Evolutionary conservation across 1,140 invertebrate species (phyloP).

Genomic region (Trichonephila clavata): DNA sequence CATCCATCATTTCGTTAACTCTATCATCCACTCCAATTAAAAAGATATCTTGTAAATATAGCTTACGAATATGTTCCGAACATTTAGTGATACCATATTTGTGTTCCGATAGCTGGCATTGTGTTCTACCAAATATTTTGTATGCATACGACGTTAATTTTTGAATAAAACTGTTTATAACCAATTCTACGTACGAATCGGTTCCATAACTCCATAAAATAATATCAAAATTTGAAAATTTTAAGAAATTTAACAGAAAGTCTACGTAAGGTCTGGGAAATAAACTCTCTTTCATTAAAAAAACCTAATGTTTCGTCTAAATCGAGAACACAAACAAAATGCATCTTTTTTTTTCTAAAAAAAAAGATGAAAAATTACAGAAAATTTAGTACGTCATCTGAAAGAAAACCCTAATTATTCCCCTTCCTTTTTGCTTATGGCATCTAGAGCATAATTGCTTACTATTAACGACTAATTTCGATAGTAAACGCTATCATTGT

Average conservation of each 20-base stretch:
- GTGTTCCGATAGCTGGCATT: not conserved
- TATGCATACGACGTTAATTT: not conserved
- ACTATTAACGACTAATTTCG: not conserved
- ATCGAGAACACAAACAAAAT: constrained; percentile 4
- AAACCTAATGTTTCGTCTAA: constrained; percentile 13
- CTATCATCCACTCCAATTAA: not conserved
- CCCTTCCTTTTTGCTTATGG: not conserved
- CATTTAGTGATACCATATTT: not conserved
- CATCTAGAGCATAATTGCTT: not conserved
- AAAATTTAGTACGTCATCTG: not conserved
- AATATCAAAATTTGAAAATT: constrained; percentile 36
- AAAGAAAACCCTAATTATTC: constrained; percentile 22
- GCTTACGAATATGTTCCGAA: not conserved
- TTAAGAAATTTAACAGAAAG: constrained; percentile 34
- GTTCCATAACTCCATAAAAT: constrained; percentile 37
- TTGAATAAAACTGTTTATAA: not conserved
- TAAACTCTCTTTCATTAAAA: not conserved
- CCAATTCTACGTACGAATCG: not conserved
- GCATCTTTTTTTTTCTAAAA: not conserved
- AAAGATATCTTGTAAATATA: not conserved
- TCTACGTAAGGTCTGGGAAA: not conserved
- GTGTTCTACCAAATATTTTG: constrained; percentile 31
- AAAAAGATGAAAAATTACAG: not conserved
- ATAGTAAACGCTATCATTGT: constrained; percentile 31
- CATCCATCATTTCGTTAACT: not conserved